These are phyloP conservation scores for Cataglyphis livida DNA, from an alignment of 2,888 invertebrate genomes.

Conservation along the genomic window DNA sequence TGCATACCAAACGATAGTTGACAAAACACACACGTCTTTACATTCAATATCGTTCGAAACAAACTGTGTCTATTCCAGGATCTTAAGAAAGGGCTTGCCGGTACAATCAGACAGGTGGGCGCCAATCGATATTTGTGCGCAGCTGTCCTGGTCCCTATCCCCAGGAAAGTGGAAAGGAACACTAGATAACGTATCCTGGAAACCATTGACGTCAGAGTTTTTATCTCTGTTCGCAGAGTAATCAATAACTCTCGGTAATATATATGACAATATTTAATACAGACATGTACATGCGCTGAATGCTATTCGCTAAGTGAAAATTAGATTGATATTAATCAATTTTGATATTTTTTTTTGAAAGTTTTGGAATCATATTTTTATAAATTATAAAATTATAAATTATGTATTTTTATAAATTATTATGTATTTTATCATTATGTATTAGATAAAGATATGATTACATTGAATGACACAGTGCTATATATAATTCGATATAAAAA, in stretches of 20 bases:
- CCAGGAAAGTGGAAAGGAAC: constrained; percentile 16
- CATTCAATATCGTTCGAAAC: neutral
- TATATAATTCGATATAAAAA: neutral
- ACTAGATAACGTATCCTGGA: constrained; percentile 40
- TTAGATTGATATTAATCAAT: neutral
- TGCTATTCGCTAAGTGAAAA: neutral
- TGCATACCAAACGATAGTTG: neutral
- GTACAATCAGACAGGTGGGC: constrained; percentile 38
- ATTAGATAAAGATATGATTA: neutral
- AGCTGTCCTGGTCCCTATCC: constrained; percentile 25
- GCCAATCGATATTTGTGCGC: constrained; percentile 41
- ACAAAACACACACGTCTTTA: neutral
- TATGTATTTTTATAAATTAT: neutral
- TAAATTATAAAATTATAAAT: neutral
- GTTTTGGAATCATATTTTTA: neutral
- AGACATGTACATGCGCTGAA: neutral
- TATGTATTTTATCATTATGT: neutral
- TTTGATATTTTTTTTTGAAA: neutral
- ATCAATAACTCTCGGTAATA: constrained; percentile 34
- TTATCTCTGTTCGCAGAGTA: constrained; percentile 1
- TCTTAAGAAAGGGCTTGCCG: neutral
- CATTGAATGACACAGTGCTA: neutral
- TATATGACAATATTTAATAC: constrained; percentile 7
- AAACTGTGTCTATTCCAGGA: neutral
- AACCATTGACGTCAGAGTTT: constrained; percentile 49